A percentile compares a stretch with the other conserved stretches of the same genome.
phyloP scores from a whole-genome alignment of 1,140 invertebrate genomes.

The Listronotus oregonensis region DNA sequence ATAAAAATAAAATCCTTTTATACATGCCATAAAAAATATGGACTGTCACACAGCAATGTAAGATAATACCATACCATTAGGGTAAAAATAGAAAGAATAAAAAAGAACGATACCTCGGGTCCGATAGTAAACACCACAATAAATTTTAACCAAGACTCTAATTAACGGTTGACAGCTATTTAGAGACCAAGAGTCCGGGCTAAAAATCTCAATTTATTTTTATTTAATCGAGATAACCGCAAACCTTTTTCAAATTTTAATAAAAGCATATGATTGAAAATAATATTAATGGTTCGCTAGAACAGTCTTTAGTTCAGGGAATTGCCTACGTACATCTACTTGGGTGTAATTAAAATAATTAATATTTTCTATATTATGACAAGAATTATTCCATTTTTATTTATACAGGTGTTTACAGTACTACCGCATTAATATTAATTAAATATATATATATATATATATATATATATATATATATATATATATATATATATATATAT shows the following conservation, averaged over 20 bases:
- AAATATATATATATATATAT: no score
- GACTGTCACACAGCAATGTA: constrained; percentile 37
- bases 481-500: no score
- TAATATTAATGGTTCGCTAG: neutral
- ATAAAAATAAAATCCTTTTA: neutral
- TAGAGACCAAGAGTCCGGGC: constrained; percentile 12
- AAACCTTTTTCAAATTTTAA: constrained; percentile 6
- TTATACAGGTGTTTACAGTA: no score
- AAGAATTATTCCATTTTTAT: no score
- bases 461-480: no score
- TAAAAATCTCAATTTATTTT: constrained; percentile 19
- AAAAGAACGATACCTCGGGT: constrained; percentile 6
- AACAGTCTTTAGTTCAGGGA: no score
- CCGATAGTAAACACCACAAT: constrained; percentile 32
- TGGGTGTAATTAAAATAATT: no score
- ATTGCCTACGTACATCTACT: no score
- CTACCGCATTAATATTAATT: no score
- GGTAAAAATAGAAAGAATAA: constrained; percentile 22
- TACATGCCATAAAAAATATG: constrained; percentile 32
- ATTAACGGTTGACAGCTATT: constrained; percentile 29
- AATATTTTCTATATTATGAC: no score
- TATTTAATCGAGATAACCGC: constrained; percentile 12
- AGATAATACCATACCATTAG: constrained; percentile 38
- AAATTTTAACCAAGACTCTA: constrained; percentile 30
- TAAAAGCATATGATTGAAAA: neutral